A percentile compares a stretch with the other conserved stretches of the same genome.
phyloP scores from a whole-genome alignment of 2,797 vertebrate genomes.

The Myotis vivesi region DNA sequence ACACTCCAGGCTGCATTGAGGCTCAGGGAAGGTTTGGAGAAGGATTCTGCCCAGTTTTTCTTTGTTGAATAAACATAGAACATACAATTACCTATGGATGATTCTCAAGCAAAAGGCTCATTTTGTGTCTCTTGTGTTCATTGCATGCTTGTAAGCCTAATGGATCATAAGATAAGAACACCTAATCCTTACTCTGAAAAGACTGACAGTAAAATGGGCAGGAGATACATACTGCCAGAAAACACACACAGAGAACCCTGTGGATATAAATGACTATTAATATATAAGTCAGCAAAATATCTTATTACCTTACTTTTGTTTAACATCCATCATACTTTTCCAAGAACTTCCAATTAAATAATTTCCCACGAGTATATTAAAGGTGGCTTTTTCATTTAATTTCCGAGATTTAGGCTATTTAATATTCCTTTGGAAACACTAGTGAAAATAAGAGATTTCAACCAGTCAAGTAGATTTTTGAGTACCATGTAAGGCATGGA shows the following conservation, averaged over 20 bases:
- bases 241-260: not conserved
- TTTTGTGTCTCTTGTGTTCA: not conserved
- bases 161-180: not conserved
- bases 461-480: not conserved
- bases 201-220: not conserved
- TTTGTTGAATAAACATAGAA: constrained; percentile 22
- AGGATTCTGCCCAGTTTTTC: constrained; percentile 6
- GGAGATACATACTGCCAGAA: not conserved
- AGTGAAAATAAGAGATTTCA: constrained; percentile 30
- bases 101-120: not conserved
- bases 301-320: not conserved
- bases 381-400: constrained; percentile 3
- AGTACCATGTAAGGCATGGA: not conserved
- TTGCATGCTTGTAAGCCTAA: not conserved
- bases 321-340: not conserved
- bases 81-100: not conserved
- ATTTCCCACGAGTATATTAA: not conserved
- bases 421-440: not conserved
- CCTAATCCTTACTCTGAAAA: not conserved
- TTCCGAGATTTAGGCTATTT: constrained; percentile 44
- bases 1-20: not conserved
- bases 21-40: not conserved
- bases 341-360: constrained; percentile 19
- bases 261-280: not conserved
- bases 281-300: not conserved